A percentile compares a stretch with the other conserved stretches of the same genome.
Conservation (phyloP, 2,113 vertebrate species). For the Anas platyrhynchos region DNA sequence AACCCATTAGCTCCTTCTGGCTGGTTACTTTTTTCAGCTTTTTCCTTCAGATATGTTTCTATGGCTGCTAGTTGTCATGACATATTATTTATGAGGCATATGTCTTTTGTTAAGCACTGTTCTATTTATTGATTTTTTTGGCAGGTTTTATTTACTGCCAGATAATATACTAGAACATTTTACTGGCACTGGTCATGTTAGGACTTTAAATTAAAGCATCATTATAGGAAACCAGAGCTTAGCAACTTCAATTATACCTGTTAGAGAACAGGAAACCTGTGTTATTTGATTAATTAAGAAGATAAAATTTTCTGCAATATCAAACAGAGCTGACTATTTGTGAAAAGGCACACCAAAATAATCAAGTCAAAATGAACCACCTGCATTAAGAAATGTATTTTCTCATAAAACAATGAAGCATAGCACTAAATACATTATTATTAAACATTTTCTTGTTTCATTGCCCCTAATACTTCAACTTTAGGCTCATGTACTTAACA, state of each 20-base stretch:
- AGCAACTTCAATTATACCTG: background rate
- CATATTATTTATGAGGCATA: constrained; percentile 60
- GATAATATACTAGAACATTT: constrained; percentile 52
- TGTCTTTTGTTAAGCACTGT: constrained; percentile 59
- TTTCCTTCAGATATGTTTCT: constrained; percentile 23
- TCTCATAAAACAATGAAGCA: background rate
- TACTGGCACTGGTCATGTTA: constrained; percentile 10
- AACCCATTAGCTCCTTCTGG: constrained; percentile 59
- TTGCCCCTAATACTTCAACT: background rate
- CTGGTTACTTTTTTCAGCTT: constrained; percentile 34
- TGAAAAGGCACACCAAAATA: background rate
- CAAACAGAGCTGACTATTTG: background rate
- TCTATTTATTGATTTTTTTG: constrained; percentile 41
- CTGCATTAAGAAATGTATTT: background rate
- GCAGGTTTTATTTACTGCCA: constrained; percentile 52
- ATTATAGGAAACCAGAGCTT: background rate
- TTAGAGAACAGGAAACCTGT: background rate
- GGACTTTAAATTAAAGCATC: constrained; percentile 4
- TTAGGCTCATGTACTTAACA: background rate
- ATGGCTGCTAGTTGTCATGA: constrained; percentile 39
- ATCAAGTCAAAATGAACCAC: background rate
- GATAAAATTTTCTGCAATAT: background rate
- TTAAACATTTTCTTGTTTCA: background rate
- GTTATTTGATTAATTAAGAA: background rate
- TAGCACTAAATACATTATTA: background rate